Evolutionary conservation across 2,888 invertebrate genomes (phyloP), one percentile per base, ranked within the genome.

Genomic region (Blastobasis adustella): DNA sequence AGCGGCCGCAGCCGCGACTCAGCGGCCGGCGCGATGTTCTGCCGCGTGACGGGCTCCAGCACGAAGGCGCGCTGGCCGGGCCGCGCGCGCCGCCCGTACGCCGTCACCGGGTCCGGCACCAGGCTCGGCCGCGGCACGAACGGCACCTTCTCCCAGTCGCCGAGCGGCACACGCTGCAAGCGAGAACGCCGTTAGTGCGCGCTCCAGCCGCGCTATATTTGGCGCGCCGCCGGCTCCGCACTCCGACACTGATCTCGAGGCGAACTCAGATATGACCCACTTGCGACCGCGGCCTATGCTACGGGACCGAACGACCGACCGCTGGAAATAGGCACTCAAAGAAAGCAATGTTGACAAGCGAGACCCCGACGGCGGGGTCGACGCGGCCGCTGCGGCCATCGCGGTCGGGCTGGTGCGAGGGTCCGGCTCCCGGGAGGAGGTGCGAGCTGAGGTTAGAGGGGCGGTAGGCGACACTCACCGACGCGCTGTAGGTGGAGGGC

Each of bases 71-170:
- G 79, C 63, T 77, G 76, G 60, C 89, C 89, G 63, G 90, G 88
- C 60, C 89, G 78, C 62, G 87, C 72, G 66, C 92, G 91, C 58
- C 92, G 91, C 49, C 96, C 96, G 90, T 93, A 95, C 61, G 95
- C 96, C 62, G 96, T 95, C 78, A 95, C 92, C 60, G 95, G 95
- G 76, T 95, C 94, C 63, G 95, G 92, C 66, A 96, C 93, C 81
- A 95, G 91, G 73, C 95, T 94, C 69, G 96, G 96, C 65, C 96
- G 91, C 65, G 96, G 94, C 71, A 96, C 95, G 86, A 91, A 93
- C 71, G 96, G 96, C 83, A 94, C 94, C 91, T 94, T 95, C 87
- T 95, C 94, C 96, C 96, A 96, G 72, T 95, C 95, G 73, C 95
- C 93, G 82, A 90, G 87, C 68, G 89, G 86, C 80, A 91, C 91